Evolutionary conservation across 2,888 invertebrate genomes (phyloP).

Genomic region (Petrolisthes cinctipes): DNA sequence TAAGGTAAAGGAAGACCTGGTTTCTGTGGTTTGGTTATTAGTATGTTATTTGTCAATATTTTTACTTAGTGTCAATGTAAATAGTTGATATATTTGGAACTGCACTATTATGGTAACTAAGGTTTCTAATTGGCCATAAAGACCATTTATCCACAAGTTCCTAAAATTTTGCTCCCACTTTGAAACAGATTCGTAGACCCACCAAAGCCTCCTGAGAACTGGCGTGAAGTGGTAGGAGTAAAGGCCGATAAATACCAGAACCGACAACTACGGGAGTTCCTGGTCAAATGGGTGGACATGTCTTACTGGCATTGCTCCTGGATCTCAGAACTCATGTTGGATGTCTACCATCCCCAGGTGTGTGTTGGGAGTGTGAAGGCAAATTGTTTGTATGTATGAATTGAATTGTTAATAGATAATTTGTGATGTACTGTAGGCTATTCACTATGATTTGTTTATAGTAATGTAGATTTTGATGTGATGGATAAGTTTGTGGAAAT

Average conservation of each 20-base stretch:
- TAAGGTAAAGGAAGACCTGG: too few species aligned
- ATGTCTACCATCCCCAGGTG: slow-evolving; percentile 65
- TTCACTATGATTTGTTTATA: too few species aligned
- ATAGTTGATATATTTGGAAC: slow-evolving; percentile 1
- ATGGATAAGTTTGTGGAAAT: too few species aligned
- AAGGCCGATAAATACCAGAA: slow-evolving; percentile 67
- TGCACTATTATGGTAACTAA: neutral
- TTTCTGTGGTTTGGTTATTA: too few species aligned
- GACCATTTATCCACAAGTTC: neutral
- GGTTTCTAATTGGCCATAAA: neutral
- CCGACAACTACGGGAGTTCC: slow-evolving; percentile 82
- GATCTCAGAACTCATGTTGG: slow-evolving; percentile 83
- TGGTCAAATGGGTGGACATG: slow-evolving; percentile 96
- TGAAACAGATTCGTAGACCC: slow-evolving; percentile 60
- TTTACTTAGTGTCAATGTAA: neutral
- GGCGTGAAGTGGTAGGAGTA: slow-evolving; percentile 66
- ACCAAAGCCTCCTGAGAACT: slow-evolving; percentile 64
- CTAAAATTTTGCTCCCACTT: neutral
- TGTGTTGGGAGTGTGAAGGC: too few species aligned
- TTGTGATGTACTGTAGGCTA: too few species aligned
- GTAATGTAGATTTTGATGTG: neutral
- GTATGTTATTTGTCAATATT: neutral
- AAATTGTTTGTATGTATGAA: too few species aligned
- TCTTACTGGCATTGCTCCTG: slow-evolving; percentile 99
- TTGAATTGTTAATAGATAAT: too few species aligned